These are phyloP conservation scores for Azemiops feae DNA, from an alignment of 2,113 vertebrate genomes.

Conservation along the genomic window DNA sequence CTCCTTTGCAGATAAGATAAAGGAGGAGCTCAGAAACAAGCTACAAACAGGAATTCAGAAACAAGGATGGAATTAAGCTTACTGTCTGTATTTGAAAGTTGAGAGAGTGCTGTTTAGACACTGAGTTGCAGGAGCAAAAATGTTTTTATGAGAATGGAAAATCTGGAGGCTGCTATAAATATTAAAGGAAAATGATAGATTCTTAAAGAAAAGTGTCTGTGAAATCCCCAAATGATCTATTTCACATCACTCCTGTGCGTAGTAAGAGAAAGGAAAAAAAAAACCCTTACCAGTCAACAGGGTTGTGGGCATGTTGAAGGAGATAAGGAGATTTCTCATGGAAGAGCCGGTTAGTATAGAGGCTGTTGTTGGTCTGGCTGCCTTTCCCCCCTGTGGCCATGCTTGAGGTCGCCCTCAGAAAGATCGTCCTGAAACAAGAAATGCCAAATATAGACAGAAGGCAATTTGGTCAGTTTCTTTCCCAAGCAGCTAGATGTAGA, in stretches of 20 bases:
- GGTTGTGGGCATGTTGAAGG: constrained; percentile 92
- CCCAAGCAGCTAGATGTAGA: neutral
- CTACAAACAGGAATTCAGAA: neutral
- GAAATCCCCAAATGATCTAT: neutral
- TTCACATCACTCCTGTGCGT: neutral
- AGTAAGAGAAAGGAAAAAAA: neutral
- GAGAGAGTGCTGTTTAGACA: neutral
- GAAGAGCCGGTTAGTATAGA: constrained; percentile 78
- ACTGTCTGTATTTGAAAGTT: neutral
- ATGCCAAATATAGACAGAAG: neutral
- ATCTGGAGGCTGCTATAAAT: neutral
- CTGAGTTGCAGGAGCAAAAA: neutral
- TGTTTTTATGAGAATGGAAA: neutral
- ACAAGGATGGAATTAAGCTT: neutral
- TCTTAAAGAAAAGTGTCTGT: neutral
- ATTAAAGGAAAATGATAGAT: neutral
- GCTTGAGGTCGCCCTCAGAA: constrained; percentile 54
- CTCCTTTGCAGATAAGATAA: neutral
- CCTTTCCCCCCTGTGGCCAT: constrained; percentile 77
- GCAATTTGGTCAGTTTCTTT: neutral
- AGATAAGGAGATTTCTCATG: constrained; percentile 88
- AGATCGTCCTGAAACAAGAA: constrained; percentile 53
- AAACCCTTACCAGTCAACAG: constrained; percentile 86
- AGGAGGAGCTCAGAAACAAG: neutral
- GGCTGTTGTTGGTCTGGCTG: neutral